Conservation (phyloP, 2,888 invertebrate genomes). For the Lycia hirtaria region DNA sequence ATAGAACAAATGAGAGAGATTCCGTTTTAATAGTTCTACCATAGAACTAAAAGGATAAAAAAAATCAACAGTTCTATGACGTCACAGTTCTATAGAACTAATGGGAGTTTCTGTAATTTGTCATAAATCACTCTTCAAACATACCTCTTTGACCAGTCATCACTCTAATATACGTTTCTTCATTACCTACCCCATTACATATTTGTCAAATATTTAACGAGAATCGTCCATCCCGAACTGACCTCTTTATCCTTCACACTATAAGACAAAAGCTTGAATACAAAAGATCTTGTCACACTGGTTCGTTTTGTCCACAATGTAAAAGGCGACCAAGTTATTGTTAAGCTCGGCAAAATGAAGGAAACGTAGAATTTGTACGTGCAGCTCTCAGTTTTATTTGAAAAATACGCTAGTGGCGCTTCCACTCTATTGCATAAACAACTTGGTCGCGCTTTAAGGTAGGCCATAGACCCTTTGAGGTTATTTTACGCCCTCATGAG, state of each 20-base stretch:
- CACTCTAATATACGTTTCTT: too few species aligned
- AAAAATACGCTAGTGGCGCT: background rate
- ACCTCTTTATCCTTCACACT: background rate
- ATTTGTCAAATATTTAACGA: constrained; percentile 1
- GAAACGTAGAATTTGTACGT: background rate
- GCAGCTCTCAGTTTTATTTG: background rate
- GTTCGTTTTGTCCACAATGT: background rate
- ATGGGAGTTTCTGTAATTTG: too few species aligned
- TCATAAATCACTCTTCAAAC: too few species aligned
- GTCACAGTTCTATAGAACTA: too few species aligned
- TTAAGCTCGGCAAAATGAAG: background rate
- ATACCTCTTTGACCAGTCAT: too few species aligned
- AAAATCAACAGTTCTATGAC: too few species aligned
- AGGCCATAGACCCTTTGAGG: constrained; percentile 9
- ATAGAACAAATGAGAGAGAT: too few species aligned
- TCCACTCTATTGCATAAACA: background rate
- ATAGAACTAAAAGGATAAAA: too few species aligned
- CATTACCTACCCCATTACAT: background rate
- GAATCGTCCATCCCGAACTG: background rate
- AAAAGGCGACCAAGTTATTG: background rate
- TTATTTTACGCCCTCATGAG: background rate
- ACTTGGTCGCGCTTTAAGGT: background rate
- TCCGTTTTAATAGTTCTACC: too few species aligned
- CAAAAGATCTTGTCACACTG: background rate
- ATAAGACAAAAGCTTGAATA: background rate